Percentiles rank a stretch among this genome's conserved stretches.
These are phyloP conservation scores for Polyodon spathula DNA, from an alignment of 2,113 vertebrate species.

Conservation along the genomic window DNA sequence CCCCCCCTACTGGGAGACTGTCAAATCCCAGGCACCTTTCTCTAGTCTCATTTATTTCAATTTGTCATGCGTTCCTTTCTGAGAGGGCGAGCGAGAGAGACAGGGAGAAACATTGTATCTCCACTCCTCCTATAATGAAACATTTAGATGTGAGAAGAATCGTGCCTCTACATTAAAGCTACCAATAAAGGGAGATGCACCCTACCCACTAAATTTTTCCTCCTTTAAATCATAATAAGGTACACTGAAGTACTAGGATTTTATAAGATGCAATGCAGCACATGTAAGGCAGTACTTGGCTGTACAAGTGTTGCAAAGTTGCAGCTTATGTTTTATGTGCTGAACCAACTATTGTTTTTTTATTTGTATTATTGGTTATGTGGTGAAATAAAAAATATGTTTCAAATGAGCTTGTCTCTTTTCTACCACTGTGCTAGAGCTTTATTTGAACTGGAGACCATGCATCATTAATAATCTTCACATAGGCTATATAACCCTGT, in stretches of 20 bases:
- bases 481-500: too few relatives aligned
- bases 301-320: too few relatives aligned
- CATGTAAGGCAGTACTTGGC: too few relatives aligned
- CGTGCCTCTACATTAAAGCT: slow-evolving; percentile 48
- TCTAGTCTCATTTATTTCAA: slow-evolving; percentile 67
- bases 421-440: too few relatives aligned
- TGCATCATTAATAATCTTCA: too few relatives aligned
- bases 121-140: slow-evolving; percentile 57
- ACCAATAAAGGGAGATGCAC: slow-evolving; percentile 32
- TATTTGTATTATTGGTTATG: too few relatives aligned
- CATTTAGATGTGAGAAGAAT: slow-evolving; percentile 56
- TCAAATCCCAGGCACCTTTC: slow-evolving; percentile 29
- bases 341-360: too few relatives aligned
- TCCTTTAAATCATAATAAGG: slow-evolving; percentile 1
- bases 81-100: slow-evolving; percentile 43
- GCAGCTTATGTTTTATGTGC: too few relatives aligned
- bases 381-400: too few relatives aligned
- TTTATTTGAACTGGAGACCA: too few relatives aligned
- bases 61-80: slow-evolving; percentile 63
- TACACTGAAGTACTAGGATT: neutral
- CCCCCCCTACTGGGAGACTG: slow-evolving; percentile 28
- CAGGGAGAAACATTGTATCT: slow-evolving; percentile 56
- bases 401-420: too few relatives aligned
- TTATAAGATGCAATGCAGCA: neutral
- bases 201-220: slow-evolving; percentile 21